phyloP scores from a whole-genome alignment of 2,113 vertebrate species.

The Gambusia holbrooki region DNA sequence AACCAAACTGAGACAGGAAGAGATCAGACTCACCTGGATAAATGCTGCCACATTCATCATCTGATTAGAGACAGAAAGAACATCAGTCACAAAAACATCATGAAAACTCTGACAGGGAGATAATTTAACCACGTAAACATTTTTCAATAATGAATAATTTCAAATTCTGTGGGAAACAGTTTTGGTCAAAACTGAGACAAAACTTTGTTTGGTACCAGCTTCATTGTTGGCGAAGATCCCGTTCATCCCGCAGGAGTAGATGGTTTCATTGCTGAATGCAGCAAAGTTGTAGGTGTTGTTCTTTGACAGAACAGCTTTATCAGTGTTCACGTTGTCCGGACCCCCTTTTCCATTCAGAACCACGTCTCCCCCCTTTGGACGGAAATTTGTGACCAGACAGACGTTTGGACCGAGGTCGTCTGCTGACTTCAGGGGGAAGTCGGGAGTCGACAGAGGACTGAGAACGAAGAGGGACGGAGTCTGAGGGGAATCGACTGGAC shows the following conservation, averaged over 20 bases:
- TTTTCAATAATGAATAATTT: not conserved
- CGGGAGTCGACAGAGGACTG: rapidly evolving
- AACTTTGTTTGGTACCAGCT: not conserved
- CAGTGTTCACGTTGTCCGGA: rapidly evolving
- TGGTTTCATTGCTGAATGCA: not conserved
- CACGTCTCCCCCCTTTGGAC: not conserved
- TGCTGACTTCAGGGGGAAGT: rapidly evolving
- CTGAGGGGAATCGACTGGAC: not conserved
- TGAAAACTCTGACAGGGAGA: not conserved
- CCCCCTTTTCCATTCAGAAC: rapidly evolving
- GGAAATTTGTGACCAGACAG: slow-evolving; percentile 63
- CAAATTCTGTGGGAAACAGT: no score
- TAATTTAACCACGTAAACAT: no score
- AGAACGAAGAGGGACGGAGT: slow-evolving; percentile 38
- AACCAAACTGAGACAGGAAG: not conserved
- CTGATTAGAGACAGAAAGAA: not conserved
- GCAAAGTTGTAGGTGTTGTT: slow-evolving; percentile 8
- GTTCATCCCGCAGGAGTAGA: slow-evolving; percentile 29
- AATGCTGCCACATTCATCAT: not conserved
- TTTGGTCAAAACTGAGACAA: not conserved
- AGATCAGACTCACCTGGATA: slow-evolving; percentile 40
- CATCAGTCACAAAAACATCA: not conserved
- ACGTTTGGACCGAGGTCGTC: not conserved
- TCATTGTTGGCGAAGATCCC: rapidly evolving
- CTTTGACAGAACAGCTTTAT: rapidly evolving